Evolutionary conservation across 2,888 invertebrate genomes (phyloP).

Genomic region (Luperina testacea): DNA sequence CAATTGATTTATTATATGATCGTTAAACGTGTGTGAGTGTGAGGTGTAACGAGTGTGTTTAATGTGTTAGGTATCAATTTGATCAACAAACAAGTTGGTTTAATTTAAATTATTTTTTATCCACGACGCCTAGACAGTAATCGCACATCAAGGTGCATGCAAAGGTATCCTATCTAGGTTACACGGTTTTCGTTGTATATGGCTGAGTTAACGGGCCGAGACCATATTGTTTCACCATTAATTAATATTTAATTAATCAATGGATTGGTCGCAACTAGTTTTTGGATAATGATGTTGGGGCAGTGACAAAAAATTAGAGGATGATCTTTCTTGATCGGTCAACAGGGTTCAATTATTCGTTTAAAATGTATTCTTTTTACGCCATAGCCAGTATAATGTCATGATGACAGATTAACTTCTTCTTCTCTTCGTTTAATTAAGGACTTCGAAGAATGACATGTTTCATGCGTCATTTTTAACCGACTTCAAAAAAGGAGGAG

Average conservation of each 20-base stretch:
- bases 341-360: not conserved
- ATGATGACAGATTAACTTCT: not conserved
- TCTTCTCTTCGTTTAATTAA: too few species aligned
- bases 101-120: not conserved
- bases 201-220: conserved; percentile 42
- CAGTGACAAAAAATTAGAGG: not conserved
- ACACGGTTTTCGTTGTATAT: conserved; percentile 27
- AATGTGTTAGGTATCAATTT: too few species aligned
- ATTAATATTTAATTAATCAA: conserved; percentile 40
- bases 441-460: not conserved
- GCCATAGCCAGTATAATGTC: not conserved
- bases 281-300: not conserved
- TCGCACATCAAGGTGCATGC: conserved; percentile 5
- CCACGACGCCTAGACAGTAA: not conserved
- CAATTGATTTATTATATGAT: too few species aligned
- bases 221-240: conserved; percentile 30
- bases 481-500: too few species aligned
- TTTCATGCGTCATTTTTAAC: not conserved
- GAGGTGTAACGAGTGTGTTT: too few species aligned
- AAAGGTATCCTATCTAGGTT: conserved; percentile 31
- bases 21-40: too few species aligned
- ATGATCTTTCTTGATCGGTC: not conserved
- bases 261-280: conserved; percentile 6
- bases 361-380: not conserved
- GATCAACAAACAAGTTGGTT: too few species aligned